phyloP scores from a whole-genome alignment of 92 coral and sea anemone species.

The Actinernus sp. region DNA sequence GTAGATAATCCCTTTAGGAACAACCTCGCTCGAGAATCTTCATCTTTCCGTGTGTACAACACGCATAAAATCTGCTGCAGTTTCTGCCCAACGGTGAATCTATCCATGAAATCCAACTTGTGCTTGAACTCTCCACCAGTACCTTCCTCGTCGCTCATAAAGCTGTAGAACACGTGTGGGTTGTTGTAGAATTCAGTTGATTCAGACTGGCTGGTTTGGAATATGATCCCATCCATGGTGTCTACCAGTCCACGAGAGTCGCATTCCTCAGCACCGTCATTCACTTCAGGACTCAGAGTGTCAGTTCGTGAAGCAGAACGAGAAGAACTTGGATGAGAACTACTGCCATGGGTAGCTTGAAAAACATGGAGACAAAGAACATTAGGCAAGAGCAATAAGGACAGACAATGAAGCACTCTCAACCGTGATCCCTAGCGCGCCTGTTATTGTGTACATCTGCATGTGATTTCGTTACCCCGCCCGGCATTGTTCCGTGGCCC shows the following conservation, averaged over 20 bases:
- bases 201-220: conserved; percentile 33
- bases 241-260: conserved; percentile 61
- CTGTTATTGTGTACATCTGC: no score
- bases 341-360: not conserved
- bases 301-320: conserved; percentile 19
- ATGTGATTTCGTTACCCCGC: no score
- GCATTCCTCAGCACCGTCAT: conserved; percentile 14
- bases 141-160: conserved; percentile 76
- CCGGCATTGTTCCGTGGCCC: no score
- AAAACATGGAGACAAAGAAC: no score
- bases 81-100: conserved; percentile 48
- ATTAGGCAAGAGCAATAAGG: no score
- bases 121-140: conserved; percentile 69
- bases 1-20: conserved; percentile 64
- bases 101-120: conserved; percentile 61
- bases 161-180: conserved; percentile 65
- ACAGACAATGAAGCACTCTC: no score
- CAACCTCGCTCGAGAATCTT: conserved; percentile 70
- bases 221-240: conserved; percentile 46
- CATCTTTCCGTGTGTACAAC: conserved; percentile 69
- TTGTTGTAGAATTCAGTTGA: conserved; percentile 52
- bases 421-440: no score
- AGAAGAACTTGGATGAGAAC: conserved; percentile 7
- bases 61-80: conserved; percentile 75
- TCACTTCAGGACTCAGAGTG: conserved; percentile 1